Percentiles rank a stretch among this genome's conserved stretches.
Conservation (phyloP, 2,113 vertebrate species). For the Argyrosomus japonicus region DNA sequence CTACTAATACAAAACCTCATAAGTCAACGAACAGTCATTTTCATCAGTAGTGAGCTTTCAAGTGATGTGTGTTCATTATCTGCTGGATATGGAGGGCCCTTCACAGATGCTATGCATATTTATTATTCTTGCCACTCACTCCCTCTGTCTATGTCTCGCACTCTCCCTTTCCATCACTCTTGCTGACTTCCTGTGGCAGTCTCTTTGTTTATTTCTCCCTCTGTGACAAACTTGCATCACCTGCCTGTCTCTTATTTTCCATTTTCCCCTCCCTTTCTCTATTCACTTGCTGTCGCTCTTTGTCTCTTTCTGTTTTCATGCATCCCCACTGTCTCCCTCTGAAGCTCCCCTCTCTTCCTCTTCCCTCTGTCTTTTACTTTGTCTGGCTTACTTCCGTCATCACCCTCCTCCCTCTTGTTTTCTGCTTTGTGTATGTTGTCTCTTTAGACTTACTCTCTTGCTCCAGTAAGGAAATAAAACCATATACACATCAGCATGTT, state of each 20-base stretch:
- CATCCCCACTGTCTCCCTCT: conserved; percentile 29
- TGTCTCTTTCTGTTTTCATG: conserved; percentile 24
- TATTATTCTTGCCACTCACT: conserved; percentile 50
- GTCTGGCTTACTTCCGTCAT: conserved; percentile 59
- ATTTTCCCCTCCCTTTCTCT: conserved; percentile 31
- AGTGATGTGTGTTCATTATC: conserved; percentile 46
- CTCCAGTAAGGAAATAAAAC: conserved; percentile 49
- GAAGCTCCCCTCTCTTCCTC: conserved; percentile 5
- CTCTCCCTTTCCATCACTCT: conserved; percentile 46
- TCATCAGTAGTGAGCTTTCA: conserved; percentile 30
- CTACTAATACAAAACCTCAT: background rate
- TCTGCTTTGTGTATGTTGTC: conserved; percentile 45
- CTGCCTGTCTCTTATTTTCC: conserved; percentile 58
- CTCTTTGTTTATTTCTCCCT: conserved; percentile 62
- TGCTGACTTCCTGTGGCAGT: conserved; percentile 44
- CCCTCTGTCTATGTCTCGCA: conserved; percentile 34
- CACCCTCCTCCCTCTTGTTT: conserved; percentile 54
- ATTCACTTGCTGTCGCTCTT: conserved; percentile 37
- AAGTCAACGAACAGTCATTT: conserved; percentile 25
- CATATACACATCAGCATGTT: conserved; percentile 56
- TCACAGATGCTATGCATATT: conserved; percentile 24
- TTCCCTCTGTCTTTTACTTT: conserved; percentile 43
- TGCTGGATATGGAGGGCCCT: conserved; percentile 15
- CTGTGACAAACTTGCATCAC: conserved; percentile 64
- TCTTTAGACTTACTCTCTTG: conserved; percentile 51